Percentiles rank a stretch among this genome's conserved stretches.
These are phyloP conservation scores for Melanargia galathea DNA, from an alignment of 2,888 invertebrate genomes.

Conservation along the genomic window DNA sequence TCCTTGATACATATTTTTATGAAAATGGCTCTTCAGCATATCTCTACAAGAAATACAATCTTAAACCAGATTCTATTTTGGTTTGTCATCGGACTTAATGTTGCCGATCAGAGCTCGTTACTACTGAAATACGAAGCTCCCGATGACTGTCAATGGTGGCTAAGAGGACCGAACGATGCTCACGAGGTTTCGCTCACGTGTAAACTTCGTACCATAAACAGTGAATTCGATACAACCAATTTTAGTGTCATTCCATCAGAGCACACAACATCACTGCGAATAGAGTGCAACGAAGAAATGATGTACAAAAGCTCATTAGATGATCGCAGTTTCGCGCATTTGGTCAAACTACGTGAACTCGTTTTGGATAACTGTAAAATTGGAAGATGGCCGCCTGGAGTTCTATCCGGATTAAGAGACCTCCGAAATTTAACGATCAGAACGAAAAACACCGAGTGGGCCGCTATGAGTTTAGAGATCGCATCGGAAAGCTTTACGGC, in stretches of 20 bases:
- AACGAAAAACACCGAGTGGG: slow-evolving; percentile 92
- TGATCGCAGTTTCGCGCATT: slow-evolving; percentile 89
- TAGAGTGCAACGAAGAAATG: slow-evolving; percentile 90
- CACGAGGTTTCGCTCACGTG: slow-evolving; percentile 90
- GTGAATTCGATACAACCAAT: slow-evolving; percentile 93
- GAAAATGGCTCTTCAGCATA: slow-evolving; percentile 70
- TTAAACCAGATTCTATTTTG: slow-evolving; percentile 70
- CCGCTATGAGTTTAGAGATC: slow-evolving; percentile 91
- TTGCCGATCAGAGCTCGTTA: slow-evolving; percentile 76
- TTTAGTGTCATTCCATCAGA: slow-evolving; percentile 93
- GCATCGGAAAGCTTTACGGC: slow-evolving; percentile 89
- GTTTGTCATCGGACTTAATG: slow-evolving; percentile 70
- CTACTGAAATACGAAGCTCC: slow-evolving; percentile 89
- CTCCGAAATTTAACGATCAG: slow-evolving; percentile 92
- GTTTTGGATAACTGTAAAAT: slow-evolving; percentile 94
- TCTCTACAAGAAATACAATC: slow-evolving; percentile 61
- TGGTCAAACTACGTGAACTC: slow-evolving; percentile 90
- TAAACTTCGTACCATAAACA: slow-evolving; percentile 91
- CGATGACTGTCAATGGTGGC: slow-evolving; percentile 92
- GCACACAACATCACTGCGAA: slow-evolving; percentile 89
- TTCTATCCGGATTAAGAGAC: slow-evolving; percentile 90
- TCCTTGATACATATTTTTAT: slow-evolving; percentile 76
- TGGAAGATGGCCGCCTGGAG: slow-evolving; percentile 90
- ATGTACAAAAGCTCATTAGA: slow-evolving; percentile 90
- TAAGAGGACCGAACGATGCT: slow-evolving; percentile 82